Evolutionary conservation across 2,113 vertebrate species (phyloP).

Genomic region (Petrocephalus zakoni): DNA sequence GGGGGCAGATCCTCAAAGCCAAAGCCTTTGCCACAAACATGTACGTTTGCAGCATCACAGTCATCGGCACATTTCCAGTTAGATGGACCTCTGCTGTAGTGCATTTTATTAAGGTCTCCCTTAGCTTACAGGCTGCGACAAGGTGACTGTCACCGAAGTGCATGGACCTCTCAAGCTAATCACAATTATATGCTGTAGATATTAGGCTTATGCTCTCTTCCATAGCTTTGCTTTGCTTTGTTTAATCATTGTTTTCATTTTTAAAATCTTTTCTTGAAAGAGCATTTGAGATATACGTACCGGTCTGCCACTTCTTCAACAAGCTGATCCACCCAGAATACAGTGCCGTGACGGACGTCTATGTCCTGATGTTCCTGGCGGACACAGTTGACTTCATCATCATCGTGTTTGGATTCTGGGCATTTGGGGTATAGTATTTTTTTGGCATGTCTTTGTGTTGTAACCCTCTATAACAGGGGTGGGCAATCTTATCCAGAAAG

Average conservation of each 20-base stretch:
- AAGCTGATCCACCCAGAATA: conserved; percentile 89
- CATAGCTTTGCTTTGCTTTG: background rate
- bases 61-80: background rate
- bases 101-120: background rate
- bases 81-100: background rate
- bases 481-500: no score
- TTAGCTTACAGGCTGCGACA: background rate
- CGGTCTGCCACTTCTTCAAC: conserved; percentile 84
- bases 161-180: background rate
- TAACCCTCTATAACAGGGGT: background rate
- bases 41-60: conserved; percentile 53
- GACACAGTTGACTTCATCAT: conserved; percentile 92
- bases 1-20: conserved; percentile 74
- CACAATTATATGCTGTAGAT: background rate
- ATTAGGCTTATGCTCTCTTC: background rate
- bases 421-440: conserved; percentile 71
- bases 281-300: conserved; percentile 73
- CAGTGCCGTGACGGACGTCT: conserved; percentile 89
- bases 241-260: background rate
- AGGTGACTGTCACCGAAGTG: background rate
- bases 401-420: conserved; percentile 93
- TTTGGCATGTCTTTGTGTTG: background rate
- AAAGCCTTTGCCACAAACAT: conserved; percentile 74
- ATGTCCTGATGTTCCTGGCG: conserved; percentile 91
- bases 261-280: conserved; percentile 43